phyloP scores from a whole-genome alignment of 1,140 invertebrate species.

The Drosophila littoralis region DNA sequence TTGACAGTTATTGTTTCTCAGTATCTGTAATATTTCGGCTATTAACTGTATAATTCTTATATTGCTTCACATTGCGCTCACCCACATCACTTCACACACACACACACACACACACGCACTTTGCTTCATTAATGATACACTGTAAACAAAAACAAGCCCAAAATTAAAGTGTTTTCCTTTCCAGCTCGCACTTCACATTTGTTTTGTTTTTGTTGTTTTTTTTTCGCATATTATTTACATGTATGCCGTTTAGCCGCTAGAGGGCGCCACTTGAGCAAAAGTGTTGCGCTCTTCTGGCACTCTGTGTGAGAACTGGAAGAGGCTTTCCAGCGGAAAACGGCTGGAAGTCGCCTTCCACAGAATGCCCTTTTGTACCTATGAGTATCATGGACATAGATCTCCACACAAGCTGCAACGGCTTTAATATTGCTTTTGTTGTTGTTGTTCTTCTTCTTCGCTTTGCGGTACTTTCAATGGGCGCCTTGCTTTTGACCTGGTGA shows the following conservation, averaged over 20 bases:
- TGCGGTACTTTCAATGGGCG: constrained; percentile 45
- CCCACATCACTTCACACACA: constrained; percentile 45
- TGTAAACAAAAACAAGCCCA: constrained; percentile 10
- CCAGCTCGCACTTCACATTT: constrained; percentile 18
- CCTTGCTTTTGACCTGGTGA: constrained; percentile 46
- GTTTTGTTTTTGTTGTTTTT: constrained; percentile 40
- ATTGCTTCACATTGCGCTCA: constrained; percentile 9
- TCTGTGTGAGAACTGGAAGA: background rate
- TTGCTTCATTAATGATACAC: constrained; percentile 27
- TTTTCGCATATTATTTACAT: constrained; percentile 15
- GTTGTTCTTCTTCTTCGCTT: constrained; percentile 14
- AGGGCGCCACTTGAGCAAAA: constrained; percentile 40
- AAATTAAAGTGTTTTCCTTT: constrained; percentile 14
- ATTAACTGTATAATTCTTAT: constrained; percentile 13
- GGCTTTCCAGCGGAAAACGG: constrained; percentile 5
- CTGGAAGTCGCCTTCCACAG: constrained; percentile 24
- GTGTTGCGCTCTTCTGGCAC: constrained; percentile 6
- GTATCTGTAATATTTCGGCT: constrained; percentile 20
- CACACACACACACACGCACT: constrained; percentile 9
- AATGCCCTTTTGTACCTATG: constrained; percentile 18
- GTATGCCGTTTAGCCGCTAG: constrained; percentile 14
- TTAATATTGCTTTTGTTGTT: constrained; percentile 2
- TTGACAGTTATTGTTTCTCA: constrained; percentile 9
- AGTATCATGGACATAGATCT: constrained; percentile 30
- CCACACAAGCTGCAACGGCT: constrained; percentile 19